Conservation (phyloP, 2,888 invertebrate genomes). For the Metopia argyrocephala region DNA sequence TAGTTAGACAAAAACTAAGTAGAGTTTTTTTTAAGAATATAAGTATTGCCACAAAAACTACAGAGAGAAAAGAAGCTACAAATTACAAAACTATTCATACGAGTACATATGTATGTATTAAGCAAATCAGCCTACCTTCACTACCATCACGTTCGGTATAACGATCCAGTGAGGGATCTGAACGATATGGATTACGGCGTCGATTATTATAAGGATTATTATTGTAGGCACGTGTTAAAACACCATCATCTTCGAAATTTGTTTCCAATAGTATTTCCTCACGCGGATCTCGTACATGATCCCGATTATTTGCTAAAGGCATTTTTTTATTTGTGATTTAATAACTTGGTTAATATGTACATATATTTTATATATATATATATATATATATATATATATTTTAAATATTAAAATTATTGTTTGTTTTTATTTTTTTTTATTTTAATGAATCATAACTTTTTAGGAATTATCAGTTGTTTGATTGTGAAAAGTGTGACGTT, state of each 20-base stretch:
- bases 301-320: conserved; percentile 71
- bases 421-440: not conserved
- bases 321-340: conserved; percentile 60
- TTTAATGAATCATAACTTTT: conserved; percentile 1
- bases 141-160: conserved; percentile 77
- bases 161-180: conserved; percentile 77
- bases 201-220: conserved; percentile 74
- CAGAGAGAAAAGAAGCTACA: no score
- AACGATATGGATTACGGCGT: conserved; percentile 72
- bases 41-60: no score
- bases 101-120: no score
- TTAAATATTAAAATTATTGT: not conserved
- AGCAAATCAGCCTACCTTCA: conserved; percentile 74
- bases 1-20: no score
- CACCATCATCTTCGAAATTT: conserved; percentile 78
- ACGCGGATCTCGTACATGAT: conserved; percentile 77
- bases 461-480: conserved; percentile 13
- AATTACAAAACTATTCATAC: no score
- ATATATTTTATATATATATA: not conserved
- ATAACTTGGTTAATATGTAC: not conserved
- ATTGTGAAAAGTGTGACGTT: no score
- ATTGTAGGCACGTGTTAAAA: conserved; percentile 77
- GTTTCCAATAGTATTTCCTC: conserved; percentile 79
- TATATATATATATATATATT: not conserved
- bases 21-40: no score